Percentiles rank a stretch among this genome's conserved stretches.
Conservation (phyloP, 2,113 vertebrate genomes). For the Danionella cerebrum region DNA sequence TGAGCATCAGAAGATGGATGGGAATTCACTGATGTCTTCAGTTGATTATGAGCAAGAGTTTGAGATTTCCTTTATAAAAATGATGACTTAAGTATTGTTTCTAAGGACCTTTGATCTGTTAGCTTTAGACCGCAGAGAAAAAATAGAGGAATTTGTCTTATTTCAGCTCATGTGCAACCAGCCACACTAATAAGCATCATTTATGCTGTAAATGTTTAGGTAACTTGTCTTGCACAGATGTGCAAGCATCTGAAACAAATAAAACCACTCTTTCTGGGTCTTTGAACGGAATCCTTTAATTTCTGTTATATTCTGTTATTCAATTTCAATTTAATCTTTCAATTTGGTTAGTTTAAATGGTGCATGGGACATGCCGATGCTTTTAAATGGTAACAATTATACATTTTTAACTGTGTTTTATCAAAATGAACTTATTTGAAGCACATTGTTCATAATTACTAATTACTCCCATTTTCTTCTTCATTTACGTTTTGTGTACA, state of each 20-base stretch:
- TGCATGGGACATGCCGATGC: too few species aligned
- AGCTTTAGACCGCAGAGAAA: background rate
- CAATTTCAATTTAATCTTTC: too few species aligned
- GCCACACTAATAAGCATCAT: conserved; percentile 33
- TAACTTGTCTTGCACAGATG: background rate
- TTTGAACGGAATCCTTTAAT: too few species aligned
- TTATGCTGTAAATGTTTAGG: conserved; percentile 30
- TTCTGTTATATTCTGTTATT: too few species aligned
- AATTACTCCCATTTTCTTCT: too few species aligned
- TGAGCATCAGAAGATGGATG: background rate
- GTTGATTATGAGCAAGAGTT: conserved; percentile 12
- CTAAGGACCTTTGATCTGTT: conserved; percentile 28
- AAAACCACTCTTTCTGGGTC: background rate
- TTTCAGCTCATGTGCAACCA: conserved; percentile 28
- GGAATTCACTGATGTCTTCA: background rate
- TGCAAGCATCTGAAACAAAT: background rate
- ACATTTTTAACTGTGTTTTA: too few species aligned
- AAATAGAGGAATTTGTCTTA: conserved; percentile 6
- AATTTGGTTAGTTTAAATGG: too few species aligned
- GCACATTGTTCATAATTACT: too few species aligned
- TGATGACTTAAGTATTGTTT: conserved; percentile 21
- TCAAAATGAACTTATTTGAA: too few species aligned
- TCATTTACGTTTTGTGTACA: too few species aligned
- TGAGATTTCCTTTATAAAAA: conserved; percentile 9
- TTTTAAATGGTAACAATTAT: too few species aligned